Conservation (phyloP, 2,113 vertebrate genomes). For the Opisthocomus hoazin region DNA sequence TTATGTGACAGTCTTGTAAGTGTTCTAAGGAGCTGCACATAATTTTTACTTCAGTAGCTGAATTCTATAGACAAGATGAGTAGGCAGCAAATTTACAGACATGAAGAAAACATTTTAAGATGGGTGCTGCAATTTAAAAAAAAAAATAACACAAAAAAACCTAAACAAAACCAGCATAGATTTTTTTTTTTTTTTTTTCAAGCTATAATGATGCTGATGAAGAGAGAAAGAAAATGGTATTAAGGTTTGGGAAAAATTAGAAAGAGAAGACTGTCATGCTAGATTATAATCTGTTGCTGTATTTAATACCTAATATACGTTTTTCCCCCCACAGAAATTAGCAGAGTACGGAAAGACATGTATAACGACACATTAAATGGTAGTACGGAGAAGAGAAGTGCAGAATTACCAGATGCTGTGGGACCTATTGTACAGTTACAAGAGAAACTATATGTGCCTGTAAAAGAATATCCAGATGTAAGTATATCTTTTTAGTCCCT, state of each 20-base stretch:
- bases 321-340: constrained; percentile 86
- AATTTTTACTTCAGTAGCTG: background rate
- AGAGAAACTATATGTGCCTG: constrained; percentile 99
- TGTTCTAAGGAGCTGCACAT: background rate
- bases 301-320: constrained; percentile 65
- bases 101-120: background rate
- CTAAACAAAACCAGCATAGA: background rate
- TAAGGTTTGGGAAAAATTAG: background rate
- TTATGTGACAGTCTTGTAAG: background rate
- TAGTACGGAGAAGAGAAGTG: constrained; percentile 92
- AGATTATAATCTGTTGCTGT: constrained; percentile 24
- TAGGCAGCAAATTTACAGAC: background rate
- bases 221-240: background rate
- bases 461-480: constrained; percentile 98
- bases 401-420: constrained; percentile 92
- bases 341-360: constrained; percentile 99
- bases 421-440: constrained; percentile 97
- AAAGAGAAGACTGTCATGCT: background rate
- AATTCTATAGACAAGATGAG: background rate
- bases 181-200: background rate
- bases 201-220: background rate
- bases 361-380: constrained; percentile 99
- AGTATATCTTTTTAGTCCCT: constrained; percentile 73
- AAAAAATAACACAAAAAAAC: background rate
- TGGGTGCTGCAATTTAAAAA: background rate